Evolutionary conservation across 2,113 vertebrate species (phyloP).

Genomic region (Pituophis catenifer): DNA sequence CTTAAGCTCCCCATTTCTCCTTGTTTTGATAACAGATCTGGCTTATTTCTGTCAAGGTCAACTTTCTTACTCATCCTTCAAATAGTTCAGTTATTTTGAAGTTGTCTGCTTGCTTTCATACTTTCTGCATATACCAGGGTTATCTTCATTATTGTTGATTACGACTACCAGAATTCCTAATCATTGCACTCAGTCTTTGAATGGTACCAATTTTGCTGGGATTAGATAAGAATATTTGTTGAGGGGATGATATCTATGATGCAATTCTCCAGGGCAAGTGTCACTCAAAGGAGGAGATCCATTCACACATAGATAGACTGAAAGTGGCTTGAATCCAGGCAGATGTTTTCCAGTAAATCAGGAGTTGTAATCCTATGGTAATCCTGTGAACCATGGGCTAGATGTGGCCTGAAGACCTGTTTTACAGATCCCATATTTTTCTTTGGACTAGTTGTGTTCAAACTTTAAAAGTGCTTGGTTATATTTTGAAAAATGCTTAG

Average conservation of each 20-base stretch:
- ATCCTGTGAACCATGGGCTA: not conserved
- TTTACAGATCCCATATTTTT: not conserved
- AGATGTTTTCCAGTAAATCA: not conserved
- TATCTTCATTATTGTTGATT: not conserved
- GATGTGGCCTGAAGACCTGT: not conserved
- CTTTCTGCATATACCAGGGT: not conserved
- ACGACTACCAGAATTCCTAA: not conserved
- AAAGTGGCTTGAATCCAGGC: not conserved
- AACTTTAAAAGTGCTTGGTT: not conserved
- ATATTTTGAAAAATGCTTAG: not conserved
- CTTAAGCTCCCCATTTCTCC: not conserved
- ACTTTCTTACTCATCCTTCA: not conserved
- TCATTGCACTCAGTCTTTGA: rapidly evolving
- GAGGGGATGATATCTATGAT: not conserved
- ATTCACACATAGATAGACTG: not conserved
- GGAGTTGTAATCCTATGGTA: not conserved
- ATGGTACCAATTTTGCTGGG: not conserved
- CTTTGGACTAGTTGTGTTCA: not conserved
- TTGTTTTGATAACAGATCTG: not conserved
- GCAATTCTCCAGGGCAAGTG: not conserved
- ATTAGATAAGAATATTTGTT: not conserved
- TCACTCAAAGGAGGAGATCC: not conserved
- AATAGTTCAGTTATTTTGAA: not conserved
- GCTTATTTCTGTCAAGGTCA: not conserved
- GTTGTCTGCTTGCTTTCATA: not conserved